Evolutionary conservation across 2,113 vertebrate species (phyloP), one percentile per base, ranked within the genome.

Genomic region (Rafetus swinhoei): DNA sequence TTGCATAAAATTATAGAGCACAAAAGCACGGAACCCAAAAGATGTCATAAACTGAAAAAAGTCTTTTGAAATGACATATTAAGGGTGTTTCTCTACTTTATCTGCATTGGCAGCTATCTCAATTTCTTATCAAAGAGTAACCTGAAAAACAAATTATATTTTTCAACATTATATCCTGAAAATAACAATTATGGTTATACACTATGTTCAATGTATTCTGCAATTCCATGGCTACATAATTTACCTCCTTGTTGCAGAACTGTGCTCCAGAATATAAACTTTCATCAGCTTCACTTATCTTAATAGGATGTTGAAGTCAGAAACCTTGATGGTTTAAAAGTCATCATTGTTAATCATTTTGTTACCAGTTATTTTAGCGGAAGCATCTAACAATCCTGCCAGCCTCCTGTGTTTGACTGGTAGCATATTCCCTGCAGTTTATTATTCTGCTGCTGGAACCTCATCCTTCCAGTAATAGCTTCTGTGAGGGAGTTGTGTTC

Each of bases 161-260:
- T 92, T 79, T 72, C 50, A 86, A 54, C 19, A 85, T 79, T 85
- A 9, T 77, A 21, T 29, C 45, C 24, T 15, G 39, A 77, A 50
- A 15, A 50, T 27, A 77, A 4, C 54, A 24, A 6, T 1, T 80
- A 13, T 0, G 2, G 22, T 82, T n/a, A 72, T 52, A 32, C 18
- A 13, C 0, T 0, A 1, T 0, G 19, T 52, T 89, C 11, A 11
- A 76, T 11, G 15, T 27, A 2, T 52, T 55, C 9, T 0, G 0
- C 22, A 72, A 72, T 50, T 77, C 45, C 12, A 14, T 45, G 45
- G 69, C 60, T 83, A 79, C 54, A 52, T 11, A 1, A 1, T 27
- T 62, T 90, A n/a, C 65, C 55, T 27, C 24, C 24, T 77, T 77
- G 74, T 27, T 77, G 21, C 22, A 72, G 65, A 72, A 72, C 32